A percentile compares a stretch with the other conserved stretches of the same genome.
Conservation (phyloP, 1,140 invertebrate genomes). For the Bombus sylvicola region DNA sequence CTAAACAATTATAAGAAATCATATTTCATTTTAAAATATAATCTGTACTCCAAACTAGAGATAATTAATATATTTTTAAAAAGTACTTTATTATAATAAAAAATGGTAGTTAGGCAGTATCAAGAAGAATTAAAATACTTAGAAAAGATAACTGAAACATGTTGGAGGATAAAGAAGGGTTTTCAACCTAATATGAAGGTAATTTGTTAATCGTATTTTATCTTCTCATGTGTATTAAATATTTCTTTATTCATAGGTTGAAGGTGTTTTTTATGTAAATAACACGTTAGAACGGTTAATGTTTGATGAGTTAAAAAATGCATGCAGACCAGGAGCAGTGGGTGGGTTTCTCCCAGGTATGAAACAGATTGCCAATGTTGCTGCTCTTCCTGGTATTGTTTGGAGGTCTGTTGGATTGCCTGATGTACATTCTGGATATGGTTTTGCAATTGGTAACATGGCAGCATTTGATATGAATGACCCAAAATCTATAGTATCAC, state of each 20-base stretch:
- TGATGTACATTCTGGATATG: constrained; percentile 99
- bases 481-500: constrained; percentile 97
- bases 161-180: constrained; percentile 98
- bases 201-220: constrained; percentile 38
- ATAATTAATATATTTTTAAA: background rate
- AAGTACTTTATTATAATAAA: constrained; percentile 16
- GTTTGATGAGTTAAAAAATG: constrained; percentile 97
- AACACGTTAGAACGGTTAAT: constrained; percentile 95
- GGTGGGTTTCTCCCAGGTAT: constrained; percentile 99
- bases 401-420: constrained; percentile 95
- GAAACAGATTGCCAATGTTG: constrained; percentile 99
- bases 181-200: constrained; percentile 99
- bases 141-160: constrained; percentile 92
- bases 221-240: constrained; percentile 11
- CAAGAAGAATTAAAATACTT: constrained; percentile 97
- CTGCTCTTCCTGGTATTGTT: constrained; percentile 98
- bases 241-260: constrained; percentile 86
- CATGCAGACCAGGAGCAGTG: constrained; percentile 92
- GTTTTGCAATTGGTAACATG: constrained; percentile 98
- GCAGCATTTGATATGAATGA: constrained; percentile 99
- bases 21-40: background rate
- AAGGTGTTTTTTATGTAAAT: constrained; percentile 99
- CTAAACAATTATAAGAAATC: background rate
- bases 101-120: constrained; percentile 95
- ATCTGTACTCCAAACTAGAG: background rate